phyloP scores from a whole-genome alignment of 2,888 invertebrate genomes.

The Zygothrica quintamaculata region DNA sequence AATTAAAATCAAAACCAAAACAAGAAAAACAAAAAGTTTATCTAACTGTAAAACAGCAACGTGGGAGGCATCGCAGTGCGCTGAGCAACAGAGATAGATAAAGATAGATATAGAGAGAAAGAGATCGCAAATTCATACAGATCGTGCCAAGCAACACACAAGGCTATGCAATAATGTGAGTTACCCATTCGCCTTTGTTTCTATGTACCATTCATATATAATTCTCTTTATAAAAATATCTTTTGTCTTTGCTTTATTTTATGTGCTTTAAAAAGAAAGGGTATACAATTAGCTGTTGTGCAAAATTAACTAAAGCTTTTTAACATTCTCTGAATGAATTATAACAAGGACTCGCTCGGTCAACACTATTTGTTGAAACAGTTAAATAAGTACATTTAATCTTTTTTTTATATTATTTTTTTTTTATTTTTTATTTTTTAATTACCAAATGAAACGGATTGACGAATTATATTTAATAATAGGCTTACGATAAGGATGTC shows the following conservation, averaged over 20 bases:
- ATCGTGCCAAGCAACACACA: slow-evolving; percentile 57
- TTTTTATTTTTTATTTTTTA: too few species aligned
- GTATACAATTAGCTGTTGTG: background rate
- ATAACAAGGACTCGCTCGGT: too few species aligned
- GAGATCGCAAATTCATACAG: slow-evolving; percentile 31
- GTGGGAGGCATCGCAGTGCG: slow-evolving; percentile 49
- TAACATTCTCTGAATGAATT: too few species aligned
- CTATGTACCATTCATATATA: slow-evolving; percentile 11
- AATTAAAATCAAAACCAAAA: slow-evolving; percentile 11
- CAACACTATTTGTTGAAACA: too few species aligned
- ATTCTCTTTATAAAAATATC: slow-evolving; percentile 2
- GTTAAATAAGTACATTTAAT: too few species aligned
- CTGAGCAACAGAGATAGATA: slow-evolving; percentile 18
- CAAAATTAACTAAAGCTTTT: too few species aligned
- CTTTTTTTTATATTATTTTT: too few species aligned
- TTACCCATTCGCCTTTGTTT: slow-evolving; percentile 51
- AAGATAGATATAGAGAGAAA: slow-evolving; percentile 8
- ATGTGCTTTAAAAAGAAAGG: background rate
- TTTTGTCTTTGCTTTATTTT: slow-evolving; percentile 15
- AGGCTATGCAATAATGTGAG: slow-evolving; percentile 60
- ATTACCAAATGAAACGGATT: too few species aligned
- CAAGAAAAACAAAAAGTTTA: slow-evolving; percentile 43
- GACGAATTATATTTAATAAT: too few species aligned
- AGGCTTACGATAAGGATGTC: too few species aligned
- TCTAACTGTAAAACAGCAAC: slow-evolving; percentile 60